Conservation (phyloP, 2,797 vertebrate genomes). For the Leptodactylus fallax region DNA sequence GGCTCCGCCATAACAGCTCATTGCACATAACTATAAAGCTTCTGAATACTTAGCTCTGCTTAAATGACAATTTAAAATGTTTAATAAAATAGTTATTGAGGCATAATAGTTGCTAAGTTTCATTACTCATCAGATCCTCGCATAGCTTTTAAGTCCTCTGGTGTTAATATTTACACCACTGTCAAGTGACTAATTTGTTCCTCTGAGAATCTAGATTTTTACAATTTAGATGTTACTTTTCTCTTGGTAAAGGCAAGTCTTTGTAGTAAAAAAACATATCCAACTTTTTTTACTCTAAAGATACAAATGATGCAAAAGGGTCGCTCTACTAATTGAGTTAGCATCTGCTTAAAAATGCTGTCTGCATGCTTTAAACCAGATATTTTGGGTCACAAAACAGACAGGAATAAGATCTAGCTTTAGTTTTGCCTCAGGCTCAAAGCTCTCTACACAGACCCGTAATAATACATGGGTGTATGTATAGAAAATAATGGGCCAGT, state of each 20-base stretch:
- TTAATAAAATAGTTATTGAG: neutral
- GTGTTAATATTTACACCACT: neutral
- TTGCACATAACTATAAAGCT: neutral
- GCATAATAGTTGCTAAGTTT: neutral
- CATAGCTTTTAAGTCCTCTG: constrained; percentile 18
- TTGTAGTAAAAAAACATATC: neutral
- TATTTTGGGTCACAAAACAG: too few relatives aligned
- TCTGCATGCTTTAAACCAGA: too few relatives aligned
- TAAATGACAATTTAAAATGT: constrained; percentile 30
- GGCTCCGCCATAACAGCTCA: neutral
- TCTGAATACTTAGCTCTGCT: neutral
- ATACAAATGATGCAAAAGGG: too few relatives aligned
- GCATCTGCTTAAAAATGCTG: too few relatives aligned
- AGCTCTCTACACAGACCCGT: too few relatives aligned
- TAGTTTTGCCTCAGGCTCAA: too few relatives aligned
- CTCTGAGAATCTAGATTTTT: neutral
- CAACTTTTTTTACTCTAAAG: neutral
- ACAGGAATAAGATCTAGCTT: too few relatives aligned
- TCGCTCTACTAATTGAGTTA: too few relatives aligned
- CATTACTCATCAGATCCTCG: constrained; percentile 12
- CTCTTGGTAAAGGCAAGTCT: neutral
- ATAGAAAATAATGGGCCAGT: too few relatives aligned
- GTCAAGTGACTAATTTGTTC: constrained; percentile 33
- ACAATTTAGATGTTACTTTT: neutral
- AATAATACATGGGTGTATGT: too few relatives aligned